Evolutionary conservation across 1,140 invertebrate genomes (phyloP).

Genomic region (Conopomorpha cramerella): DNA sequence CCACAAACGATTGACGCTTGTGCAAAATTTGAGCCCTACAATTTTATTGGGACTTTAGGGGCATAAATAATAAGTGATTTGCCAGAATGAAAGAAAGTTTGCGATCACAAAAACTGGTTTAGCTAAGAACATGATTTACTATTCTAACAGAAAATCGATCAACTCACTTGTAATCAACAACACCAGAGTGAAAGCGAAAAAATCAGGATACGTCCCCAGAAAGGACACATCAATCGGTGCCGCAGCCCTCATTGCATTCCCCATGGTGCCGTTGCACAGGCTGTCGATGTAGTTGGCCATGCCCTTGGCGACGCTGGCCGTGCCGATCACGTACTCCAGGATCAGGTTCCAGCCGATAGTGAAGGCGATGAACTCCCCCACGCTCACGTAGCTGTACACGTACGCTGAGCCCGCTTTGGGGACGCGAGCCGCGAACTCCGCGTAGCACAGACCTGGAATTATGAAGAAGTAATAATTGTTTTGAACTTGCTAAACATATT

Average conservation of each 20-base stretch:
- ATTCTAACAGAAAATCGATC: too few species aligned
- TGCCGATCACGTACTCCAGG: constrained; percentile 82
- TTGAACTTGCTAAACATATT: too few species aligned
- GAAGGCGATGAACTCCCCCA: too few species aligned
- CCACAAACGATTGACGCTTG: too few species aligned
- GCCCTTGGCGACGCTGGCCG: constrained; percentile 88
- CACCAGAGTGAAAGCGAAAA: constrained; percentile 75
- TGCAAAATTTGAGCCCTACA: too few species aligned
- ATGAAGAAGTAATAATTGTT: too few species aligned
- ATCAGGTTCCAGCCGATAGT: constrained; percentile 82
- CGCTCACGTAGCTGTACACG: too few species aligned
- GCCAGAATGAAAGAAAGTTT: too few species aligned
- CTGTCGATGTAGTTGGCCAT: constrained; percentile 89
- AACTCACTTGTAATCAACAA: constrained; percentile 65
- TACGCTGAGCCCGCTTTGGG: constrained; percentile 87
- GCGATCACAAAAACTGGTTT: too few species aligned
- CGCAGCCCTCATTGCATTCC: constrained; percentile 64
- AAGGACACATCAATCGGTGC: constrained; percentile 75
- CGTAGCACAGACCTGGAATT: constrained; percentile 75
- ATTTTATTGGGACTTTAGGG: too few species aligned
- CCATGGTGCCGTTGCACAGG: constrained; percentile 75
- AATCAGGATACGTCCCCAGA: constrained; percentile 82
- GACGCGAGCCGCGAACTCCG: constrained; percentile 85
- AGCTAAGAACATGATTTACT: too few species aligned
- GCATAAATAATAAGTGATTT: too few species aligned